Evolutionary conservation across 2,888 invertebrate species (phyloP).

Genomic region (Drosophila demipolita): DNA sequence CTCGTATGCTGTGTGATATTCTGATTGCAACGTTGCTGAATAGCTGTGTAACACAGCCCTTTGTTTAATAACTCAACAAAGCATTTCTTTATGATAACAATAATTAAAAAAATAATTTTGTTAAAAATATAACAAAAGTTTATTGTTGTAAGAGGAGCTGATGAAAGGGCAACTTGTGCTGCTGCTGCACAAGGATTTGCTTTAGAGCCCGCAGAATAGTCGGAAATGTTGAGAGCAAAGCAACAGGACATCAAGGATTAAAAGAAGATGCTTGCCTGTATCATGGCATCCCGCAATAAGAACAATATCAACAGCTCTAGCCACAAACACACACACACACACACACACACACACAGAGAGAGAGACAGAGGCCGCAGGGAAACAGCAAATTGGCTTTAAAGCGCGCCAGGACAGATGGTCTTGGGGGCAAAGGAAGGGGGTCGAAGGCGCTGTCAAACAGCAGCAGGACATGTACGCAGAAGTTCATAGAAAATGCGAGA

Average conservation of each 20-base stretch:
- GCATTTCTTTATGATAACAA: slow-evolving; percentile 67
- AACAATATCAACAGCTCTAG: slow-evolving; percentile 55
- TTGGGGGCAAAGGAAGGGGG: background rate
- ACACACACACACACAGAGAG: slow-evolving; percentile 20
- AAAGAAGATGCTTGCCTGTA: slow-evolving; percentile 61
- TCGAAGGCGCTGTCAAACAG: slow-evolving; percentile 38
- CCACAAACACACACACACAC: slow-evolving; percentile 20
- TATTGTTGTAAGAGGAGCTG: slow-evolving; percentile 17
- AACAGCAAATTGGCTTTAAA: slow-evolving; percentile 73
- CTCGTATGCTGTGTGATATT: slow-evolving; percentile 28
- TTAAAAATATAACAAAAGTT: slow-evolving; percentile 56
- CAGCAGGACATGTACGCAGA: slow-evolving; percentile 38
- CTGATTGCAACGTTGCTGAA: slow-evolving; percentile 36
- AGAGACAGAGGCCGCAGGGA: slow-evolving; percentile 22
- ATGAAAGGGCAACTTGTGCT: slow-evolving; percentile 34
- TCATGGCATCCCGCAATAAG: slow-evolving; percentile 52
- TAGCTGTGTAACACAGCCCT: slow-evolving; percentile 5
- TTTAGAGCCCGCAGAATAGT: slow-evolving; percentile 44
- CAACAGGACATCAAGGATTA: slow-evolving; percentile 78
- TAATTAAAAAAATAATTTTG: slow-evolving; percentile 78
- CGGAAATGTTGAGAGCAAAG: slow-evolving; percentile 43
- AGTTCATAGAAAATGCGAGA: slow-evolving; percentile 65
- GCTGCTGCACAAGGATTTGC: slow-evolving; percentile 46
- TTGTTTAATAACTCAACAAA: slow-evolving; percentile 52
- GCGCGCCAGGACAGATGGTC: slow-evolving; percentile 36